Evolutionary conservation across 1,140 invertebrate genomes (phyloP).

Genomic region (Bombus polaris): DNA sequence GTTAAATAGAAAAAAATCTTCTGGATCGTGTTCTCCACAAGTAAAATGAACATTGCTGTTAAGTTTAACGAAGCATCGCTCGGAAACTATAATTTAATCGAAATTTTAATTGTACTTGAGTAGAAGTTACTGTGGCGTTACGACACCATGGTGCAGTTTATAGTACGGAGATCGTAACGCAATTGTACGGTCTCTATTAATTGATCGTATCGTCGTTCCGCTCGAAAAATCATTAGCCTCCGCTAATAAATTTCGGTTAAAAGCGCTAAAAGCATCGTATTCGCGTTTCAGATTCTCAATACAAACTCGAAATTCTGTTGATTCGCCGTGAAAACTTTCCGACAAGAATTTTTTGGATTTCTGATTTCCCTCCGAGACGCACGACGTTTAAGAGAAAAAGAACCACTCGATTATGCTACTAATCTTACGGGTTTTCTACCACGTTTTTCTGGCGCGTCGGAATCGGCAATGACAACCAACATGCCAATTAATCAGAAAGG

Average conservation of each 20-base stretch:
- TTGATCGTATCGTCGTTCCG: background rate
- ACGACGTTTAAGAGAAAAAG: background rate
- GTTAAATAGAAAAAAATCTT: background rate
- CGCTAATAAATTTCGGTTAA: background rate
- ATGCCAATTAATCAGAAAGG: conserved; percentile 12
- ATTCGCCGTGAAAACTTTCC: background rate
- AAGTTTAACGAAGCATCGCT: background rate
- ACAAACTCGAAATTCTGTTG: background rate
- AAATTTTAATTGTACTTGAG: conserved; percentile 10
- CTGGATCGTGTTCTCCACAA: background rate
- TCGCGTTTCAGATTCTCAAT: background rate
- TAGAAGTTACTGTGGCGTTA: background rate
- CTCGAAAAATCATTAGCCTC: background rate
- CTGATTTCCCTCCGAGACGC: background rate
- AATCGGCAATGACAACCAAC: background rate
- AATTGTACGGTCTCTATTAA: conserved; percentile 13
- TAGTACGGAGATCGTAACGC: background rate
- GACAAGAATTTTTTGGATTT: background rate
- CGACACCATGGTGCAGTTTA: background rate
- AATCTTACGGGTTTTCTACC: conserved; percentile 13
- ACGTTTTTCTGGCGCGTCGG: background rate
- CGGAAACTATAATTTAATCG: background rate
- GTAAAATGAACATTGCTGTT: background rate
- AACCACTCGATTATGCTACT: conserved; percentile 22
- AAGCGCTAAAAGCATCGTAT: background rate